Base-by-base conservation (phyloP, 2,888 invertebrate genomes). In the Formica aserva region DNA sequence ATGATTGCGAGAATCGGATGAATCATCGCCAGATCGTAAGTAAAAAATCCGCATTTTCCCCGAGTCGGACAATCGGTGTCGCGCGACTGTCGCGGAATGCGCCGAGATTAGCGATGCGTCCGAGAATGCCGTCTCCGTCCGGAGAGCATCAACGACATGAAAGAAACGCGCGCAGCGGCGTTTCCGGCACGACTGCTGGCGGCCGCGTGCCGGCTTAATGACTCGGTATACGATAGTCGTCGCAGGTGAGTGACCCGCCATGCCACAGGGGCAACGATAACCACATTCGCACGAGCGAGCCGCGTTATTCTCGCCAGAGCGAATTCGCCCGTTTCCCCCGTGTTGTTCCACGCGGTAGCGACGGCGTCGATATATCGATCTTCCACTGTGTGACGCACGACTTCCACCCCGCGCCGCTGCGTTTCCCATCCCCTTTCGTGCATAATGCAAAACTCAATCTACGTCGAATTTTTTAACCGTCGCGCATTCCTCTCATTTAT, bases 211-310 rank as follows among this genome's bases (percentile, higher is more conserved):
- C 89, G 67, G 90, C 89, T 92, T 91, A 91, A 92, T 92, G 91
- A 91, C 92, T 91, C 90, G 88, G 89, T 90, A 35, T 35, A 86
- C 88, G 88, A 89, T 91, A 87, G 88, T 88, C 88, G 90, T 89
- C 91, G 35, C 35, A 91, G 93, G 92, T 92, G 92, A 93, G 92
- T 92, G 93, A 93, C 92, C 92, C 88, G 80, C 82, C 45, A 35
- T 66, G 86, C 81, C 86, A 86, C 83, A 86, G 84, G 86, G 85
- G 88, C 88, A 90, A 89, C 86, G 90, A 91, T 91, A 91, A 89
- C 89, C 87, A 87, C 87, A 35, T 71, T 88, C 88, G 84, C 69
- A 63, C 82, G 63, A 78, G 52, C 75, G 75, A 32, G 22, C 57
- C 41, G 26, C 18, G 48, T 63, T 74, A n/a, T 72, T 78, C 57